Base-by-base conservation (phyloP, 2,113 vertebrate species). In the Tachysurus vachellii region DNA sequence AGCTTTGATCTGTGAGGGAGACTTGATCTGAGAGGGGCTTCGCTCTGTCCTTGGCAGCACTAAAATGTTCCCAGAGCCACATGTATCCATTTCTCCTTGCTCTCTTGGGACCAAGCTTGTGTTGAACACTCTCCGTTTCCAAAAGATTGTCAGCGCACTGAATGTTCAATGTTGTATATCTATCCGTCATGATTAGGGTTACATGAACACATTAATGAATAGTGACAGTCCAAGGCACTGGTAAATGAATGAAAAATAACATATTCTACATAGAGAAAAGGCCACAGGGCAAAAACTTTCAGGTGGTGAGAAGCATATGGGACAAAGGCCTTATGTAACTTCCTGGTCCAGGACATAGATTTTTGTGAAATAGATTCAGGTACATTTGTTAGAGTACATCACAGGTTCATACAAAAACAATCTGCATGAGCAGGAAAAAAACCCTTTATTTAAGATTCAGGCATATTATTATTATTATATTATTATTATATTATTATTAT, bases 1-100 rank as follows among this genome's bases (percentile, higher is more conserved):
- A 59, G 61, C 84, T 86, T 86, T 86, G 84, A 88, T 82, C 66
- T 82, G 26, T 47, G 64, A 86, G 21, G 16, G 79, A 86, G 80
- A 68, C 70, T 61, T 83, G 82, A 83, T 68, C 64, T 83, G n/a
- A 68, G 62, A 66, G n/a, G 61, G 84, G 11, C 87, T 82, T 82
- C 61, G 17, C n/a, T 85, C 28, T 82, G 50, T 85, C 62, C 68
- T 88, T 28, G 59, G 76, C 50, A 75, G 36, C 21, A 10, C 21
- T 81, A 64, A 80, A 81, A 73, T 62, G 42, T 88, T 85, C 71
- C 56, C 84, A 57, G 54, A 85, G 83, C 66, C 47, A 19, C 50
- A 75, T 77, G 62, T 66, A 77, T 68, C 84, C 50, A 6, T 80
- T 86, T 56, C 47, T 59, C 11, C 36, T 36, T 7, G 11, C 77